Conservation (phyloP, 2,888 invertebrate genomes). For the Zhengitettix transpicula region DNA sequence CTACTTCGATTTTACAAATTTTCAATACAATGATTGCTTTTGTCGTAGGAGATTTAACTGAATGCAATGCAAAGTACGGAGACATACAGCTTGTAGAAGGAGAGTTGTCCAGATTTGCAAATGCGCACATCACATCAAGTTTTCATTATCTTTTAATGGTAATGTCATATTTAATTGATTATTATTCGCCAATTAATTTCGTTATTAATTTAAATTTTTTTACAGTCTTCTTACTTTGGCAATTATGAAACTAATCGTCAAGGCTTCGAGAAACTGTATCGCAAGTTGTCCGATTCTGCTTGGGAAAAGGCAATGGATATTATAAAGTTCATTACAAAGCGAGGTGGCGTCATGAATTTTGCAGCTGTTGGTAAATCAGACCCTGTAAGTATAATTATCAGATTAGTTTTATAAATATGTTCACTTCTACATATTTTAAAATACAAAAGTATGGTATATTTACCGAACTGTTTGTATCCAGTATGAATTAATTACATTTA, state of each 20-base stretch:
- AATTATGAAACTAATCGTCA: conserved; percentile 58
- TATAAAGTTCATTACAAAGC: conserved; percentile 59
- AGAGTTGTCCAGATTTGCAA: conserved; percentile 31
- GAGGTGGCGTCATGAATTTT: conserved; percentile 47
- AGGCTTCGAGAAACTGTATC: conserved; percentile 60
- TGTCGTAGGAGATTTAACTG: background rate
- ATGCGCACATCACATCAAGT: conserved; percentile 50
- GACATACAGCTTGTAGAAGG: conserved; percentile 16
- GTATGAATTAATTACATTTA: too few species aligned
- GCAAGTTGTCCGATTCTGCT: conserved; percentile 51
- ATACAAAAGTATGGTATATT: too few species aligned
- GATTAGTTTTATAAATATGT: background rate
- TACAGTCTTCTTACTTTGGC: conserved; percentile 49
- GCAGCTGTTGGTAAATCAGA: conserved; percentile 22
- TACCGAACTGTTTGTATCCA: too few species aligned
- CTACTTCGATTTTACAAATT: background rate
- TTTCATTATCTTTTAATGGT: conserved; percentile 55
- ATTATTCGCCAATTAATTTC: background rate
- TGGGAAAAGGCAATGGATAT: conserved; percentile 58
- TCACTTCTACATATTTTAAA: background rate
- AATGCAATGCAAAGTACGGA: conserved; percentile 50
- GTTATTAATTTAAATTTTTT: background rate
- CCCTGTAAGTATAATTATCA: conserved; percentile 23
- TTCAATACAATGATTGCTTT: background rate
- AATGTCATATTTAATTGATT: conserved; percentile 6